phyloP scores from a whole-genome alignment of 1,140 invertebrate species.

The Archivesica marissinica region DNA sequence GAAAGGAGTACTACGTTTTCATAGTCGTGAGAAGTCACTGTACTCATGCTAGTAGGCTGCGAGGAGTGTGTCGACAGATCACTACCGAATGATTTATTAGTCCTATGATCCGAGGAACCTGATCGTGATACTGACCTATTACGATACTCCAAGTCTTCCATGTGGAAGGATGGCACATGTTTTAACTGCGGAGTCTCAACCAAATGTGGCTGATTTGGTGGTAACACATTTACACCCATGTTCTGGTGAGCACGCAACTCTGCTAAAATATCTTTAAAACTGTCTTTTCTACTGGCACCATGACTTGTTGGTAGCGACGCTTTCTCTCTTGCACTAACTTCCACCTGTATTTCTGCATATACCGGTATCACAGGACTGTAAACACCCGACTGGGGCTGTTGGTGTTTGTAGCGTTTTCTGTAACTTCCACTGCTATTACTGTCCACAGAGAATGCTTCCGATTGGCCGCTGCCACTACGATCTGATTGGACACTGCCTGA shows the following conservation, averaged over 20 bases:
- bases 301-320: slow-evolving; percentile 67
- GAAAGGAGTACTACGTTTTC: slow-evolving; percentile 30
- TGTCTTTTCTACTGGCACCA: slow-evolving; percentile 75
- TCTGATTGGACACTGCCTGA: slow-evolving; percentile 63
- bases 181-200: slow-evolving; percentile 18
- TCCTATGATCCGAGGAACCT: slow-evolving; percentile 51
- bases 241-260: slow-evolving; percentile 65
- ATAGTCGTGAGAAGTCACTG: slow-evolving; percentile 55
- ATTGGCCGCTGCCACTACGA: slow-evolving; percentile 51
- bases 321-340: slow-evolving; percentile 51
- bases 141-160: slow-evolving; percentile 51
- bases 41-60: slow-evolving; percentile 41
- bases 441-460: slow-evolving; percentile 65
- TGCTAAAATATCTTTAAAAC: slow-evolving; percentile 73
- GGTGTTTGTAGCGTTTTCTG: slow-evolving; percentile 61
- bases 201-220: slow-evolving; percentile 48
- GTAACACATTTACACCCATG: slow-evolving; percentile 52
- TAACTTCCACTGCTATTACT: slow-evolving; percentile 70
- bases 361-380: slow-evolving; percentile 50
- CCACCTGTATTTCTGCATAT: slow-evolving; percentile 46
- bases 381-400: slow-evolving; percentile 40
- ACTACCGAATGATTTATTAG: slow-evolving; percentile 52
- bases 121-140: slow-evolving; percentile 43
- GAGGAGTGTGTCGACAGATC: slow-evolving; percentile 49
- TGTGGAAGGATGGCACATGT: slow-evolving; percentile 56